phyloP scores from a whole-genome alignment of 2,888 invertebrate genomes.

The Drosophila paucipuncta region DNA sequence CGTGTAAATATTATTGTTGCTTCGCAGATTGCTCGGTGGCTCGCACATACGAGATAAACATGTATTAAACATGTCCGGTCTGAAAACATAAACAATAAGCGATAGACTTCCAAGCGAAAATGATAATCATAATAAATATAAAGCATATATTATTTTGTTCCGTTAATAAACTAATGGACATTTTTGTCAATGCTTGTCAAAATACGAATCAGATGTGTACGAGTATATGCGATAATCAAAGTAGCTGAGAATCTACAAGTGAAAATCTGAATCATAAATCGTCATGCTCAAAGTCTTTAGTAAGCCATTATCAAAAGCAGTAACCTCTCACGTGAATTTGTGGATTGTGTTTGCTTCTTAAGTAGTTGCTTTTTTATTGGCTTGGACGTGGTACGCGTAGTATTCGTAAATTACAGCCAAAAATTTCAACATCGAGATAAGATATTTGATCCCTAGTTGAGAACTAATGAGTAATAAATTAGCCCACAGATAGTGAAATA shows the following conservation, averaged over 20 bases:
- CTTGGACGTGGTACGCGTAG: not conserved
- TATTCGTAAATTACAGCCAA: conserved; percentile 24
- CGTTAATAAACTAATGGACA: conserved; percentile 17
- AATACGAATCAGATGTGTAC: conserved; percentile 8
- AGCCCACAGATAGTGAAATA: conserved; percentile 4
- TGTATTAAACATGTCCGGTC: conserved; percentile 34
- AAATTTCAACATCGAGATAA: conserved; percentile 37
- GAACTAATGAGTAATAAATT: conserved; percentile 17
- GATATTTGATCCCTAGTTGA: conserved; percentile 13
- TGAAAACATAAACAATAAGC: conserved; percentile 39
- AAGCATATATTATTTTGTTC: not conserved
- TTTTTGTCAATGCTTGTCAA: conserved; percentile 21
- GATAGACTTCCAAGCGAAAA: conserved; percentile 33
- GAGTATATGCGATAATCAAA: conserved; percentile 18
- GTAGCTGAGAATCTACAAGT: not conserved
- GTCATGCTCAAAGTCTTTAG: conserved; percentile 52
- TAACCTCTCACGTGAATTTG: conserved; percentile 56
- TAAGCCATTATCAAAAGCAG: conserved; percentile 63
- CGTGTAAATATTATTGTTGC: conserved; percentile 65
- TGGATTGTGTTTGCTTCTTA: conserved; percentile 7
- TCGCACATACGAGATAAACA: conserved; percentile 56
- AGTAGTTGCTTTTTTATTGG: not conserved
- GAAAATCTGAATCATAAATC: conserved; percentile 8
- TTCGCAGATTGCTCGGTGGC: conserved; percentile 51
- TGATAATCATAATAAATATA: conserved; percentile 6